Evolutionary conservation across 2,888 invertebrate genomes (phyloP), one percentile per base, ranked within the genome.

Genomic region (Rhimphoctona megacephalus): DNA sequence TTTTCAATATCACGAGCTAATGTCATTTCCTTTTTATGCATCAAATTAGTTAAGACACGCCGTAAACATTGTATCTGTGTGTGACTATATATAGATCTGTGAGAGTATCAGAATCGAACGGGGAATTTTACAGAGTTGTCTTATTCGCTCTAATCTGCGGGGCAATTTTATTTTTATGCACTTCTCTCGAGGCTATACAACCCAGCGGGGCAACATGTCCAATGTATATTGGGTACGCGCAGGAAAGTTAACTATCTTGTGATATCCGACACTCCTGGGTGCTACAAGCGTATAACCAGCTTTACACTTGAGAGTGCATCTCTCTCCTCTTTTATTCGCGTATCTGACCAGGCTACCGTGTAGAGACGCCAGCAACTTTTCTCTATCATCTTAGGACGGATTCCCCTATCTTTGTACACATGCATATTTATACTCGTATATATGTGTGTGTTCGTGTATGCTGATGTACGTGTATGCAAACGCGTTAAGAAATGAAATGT

Each of bases 251-350:
- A 66, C 83, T 77, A 82, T 82, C 83, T 67, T 57, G 73, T 66
- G 83, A 83, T 80, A 82, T 79, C 86, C 77, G 76, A 86, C 86
- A 86, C 76, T 73, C 81, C 66, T 46, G 57, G 36, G 39, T 74
- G 83, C 77, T 78, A 57, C 80, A 77, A 83, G 83, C 83, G 69
- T 83, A 72, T 77, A 86, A 83, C 76, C 70, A 86, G 86, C 83
- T 86, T 81, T 76, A 33, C 74, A 39, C 69, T 61, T 54, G 70
- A 61, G 82, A 57, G 43, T 64, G 67, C 33, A 33, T 49, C 72
- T 33, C 52, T 73, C 25, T 66, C 66, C 83, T 54, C 81, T 19
- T 80, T 76, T 83, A 81, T 85, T 64, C 86, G 25, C 83, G 30
- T 61, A 30, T 11, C 30, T 61, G 61, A 54, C 43, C 79, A 69